A percentile compares a stretch with the other conserved stretches of the same genome.
phyloP scores from a whole-genome alignment of 2,888 invertebrate species.

The Lagria hirta region DNA sequence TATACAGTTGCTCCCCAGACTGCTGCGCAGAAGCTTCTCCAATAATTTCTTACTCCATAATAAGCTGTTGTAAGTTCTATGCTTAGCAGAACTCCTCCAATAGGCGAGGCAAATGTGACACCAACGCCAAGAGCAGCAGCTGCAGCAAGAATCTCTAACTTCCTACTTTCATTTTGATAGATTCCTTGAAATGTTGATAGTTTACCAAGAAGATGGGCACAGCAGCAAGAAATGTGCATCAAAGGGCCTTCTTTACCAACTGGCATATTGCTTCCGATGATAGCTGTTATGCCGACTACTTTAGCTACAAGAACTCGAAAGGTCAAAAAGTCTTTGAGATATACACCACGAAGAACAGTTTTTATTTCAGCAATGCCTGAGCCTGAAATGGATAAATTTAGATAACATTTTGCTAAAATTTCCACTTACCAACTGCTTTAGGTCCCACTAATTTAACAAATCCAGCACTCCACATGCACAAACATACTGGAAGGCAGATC shows the following conservation, averaged over 20 bases:
- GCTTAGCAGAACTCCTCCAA: conserved; percentile 95
- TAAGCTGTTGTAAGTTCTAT: conserved; percentile 98
- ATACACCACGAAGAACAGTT: conserved; percentile 92
- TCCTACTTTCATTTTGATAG: conserved; percentile 91
- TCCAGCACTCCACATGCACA: conserved; percentile 90
- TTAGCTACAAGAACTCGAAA: conserved; percentile 91
- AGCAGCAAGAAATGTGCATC: conserved; percentile 95
- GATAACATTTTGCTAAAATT: not conserved
- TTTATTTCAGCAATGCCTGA: conserved; percentile 99
- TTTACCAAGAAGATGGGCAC: conserved; percentile 87
- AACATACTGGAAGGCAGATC: conserved; percentile 85
- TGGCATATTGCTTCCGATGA: conserved; percentile 92
- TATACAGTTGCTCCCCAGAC: conserved; percentile 96
- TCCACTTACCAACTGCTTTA: conserved; percentile 81
- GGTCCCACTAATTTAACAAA: conserved; percentile 94
- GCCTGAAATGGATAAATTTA: conserved; percentile 57
- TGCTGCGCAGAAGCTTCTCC: conserved; percentile 96
- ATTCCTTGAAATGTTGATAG: conserved; percentile 88
- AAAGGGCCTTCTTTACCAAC: conserved; percentile 98
- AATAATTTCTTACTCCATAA: conserved; percentile 96
- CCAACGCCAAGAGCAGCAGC: conserved; percentile 96
- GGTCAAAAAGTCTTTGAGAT: conserved; percentile 93
- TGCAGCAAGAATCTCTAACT: conserved; percentile 93
- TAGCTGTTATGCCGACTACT: conserved; percentile 86
- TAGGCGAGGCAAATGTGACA: conserved; percentile 92